phyloP scores from a whole-genome alignment of 1,140 invertebrate genomes.

The Aphis gossypii region DNA sequence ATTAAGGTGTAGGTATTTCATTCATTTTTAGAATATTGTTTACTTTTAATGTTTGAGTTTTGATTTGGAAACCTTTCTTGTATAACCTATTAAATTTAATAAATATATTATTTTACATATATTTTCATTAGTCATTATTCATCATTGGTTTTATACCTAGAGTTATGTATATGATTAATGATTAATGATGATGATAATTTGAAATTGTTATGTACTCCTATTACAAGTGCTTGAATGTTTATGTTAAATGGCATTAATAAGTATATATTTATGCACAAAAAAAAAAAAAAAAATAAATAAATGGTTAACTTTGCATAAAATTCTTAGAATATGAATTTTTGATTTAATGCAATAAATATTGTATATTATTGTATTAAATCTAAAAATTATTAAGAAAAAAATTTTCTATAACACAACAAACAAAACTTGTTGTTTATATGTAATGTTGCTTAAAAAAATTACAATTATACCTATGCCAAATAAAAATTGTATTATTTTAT shows the following conservation, averaged over 20 bases:
- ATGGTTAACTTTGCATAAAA: not conserved
- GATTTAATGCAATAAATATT: not conserved
- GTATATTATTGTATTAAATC: not conserved
- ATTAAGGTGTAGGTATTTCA: not conserved
- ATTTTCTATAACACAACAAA: not conserved
- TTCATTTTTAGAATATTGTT: too few species aligned
- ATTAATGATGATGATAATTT: not conserved
- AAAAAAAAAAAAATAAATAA: not conserved
- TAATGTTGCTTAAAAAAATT: not conserved
- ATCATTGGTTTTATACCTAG: not conserved
- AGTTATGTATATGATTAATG: not conserved
- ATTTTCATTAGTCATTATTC: not conserved
- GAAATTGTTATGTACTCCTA: not conserved
- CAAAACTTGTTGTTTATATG: too few species aligned
- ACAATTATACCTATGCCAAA: not conserved
- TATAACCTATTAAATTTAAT: too few species aligned
- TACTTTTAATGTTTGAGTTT: too few species aligned
- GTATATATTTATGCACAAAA: not conserved
- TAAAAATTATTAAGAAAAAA: not conserved
- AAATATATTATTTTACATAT: too few species aligned
- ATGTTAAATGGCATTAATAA: too few species aligned
- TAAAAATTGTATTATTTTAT: not conserved
- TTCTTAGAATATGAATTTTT: not conserved
- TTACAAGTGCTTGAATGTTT: too few species aligned
- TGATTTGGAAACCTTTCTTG: too few species aligned